Conservation (phyloP, 2,113 vertebrate species). For the Poicephalus gulielmi region DNA sequence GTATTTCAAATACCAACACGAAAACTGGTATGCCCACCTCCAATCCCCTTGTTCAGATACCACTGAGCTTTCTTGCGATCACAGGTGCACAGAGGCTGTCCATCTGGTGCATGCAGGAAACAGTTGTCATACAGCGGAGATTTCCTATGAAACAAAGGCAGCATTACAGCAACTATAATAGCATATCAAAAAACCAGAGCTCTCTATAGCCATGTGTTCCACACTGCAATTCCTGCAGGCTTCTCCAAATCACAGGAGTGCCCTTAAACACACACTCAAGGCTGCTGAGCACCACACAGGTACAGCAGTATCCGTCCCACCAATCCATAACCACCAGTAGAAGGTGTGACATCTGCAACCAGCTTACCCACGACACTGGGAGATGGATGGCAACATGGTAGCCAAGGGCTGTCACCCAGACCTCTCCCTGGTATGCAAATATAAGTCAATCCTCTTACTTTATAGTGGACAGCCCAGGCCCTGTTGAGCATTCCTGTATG, state of each 20-base stretch:
- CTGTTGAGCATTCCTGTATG: neutral
- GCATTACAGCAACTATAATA: neutral
- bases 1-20: neutral
- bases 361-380: neutral
- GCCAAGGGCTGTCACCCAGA: neutral
- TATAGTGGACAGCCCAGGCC: neutral
- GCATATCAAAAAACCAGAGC: neutral
- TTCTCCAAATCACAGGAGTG: neutral
- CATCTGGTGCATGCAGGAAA: constrained; percentile 94
- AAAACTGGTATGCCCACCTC: constrained; percentile 78
- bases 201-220: neutral
- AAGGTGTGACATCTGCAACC: neutral
- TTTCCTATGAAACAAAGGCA: constrained; percentile 78
- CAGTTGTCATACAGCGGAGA: constrained; percentile 98
- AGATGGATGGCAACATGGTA: neutral
- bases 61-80: constrained; percentile 98
- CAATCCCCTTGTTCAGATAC: constrained; percentile 98
- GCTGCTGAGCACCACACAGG: neutral
- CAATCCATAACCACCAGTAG: neutral
- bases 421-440: neutral
- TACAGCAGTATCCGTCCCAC: neutral
- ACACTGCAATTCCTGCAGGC: neutral
- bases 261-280: neutral
- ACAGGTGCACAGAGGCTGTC: constrained; percentile 95
- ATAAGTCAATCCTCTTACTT: neutral